Base-by-base conservation (phyloP, 1,140 invertebrate genomes). In the Acromyrmex heyeri region DNA sequence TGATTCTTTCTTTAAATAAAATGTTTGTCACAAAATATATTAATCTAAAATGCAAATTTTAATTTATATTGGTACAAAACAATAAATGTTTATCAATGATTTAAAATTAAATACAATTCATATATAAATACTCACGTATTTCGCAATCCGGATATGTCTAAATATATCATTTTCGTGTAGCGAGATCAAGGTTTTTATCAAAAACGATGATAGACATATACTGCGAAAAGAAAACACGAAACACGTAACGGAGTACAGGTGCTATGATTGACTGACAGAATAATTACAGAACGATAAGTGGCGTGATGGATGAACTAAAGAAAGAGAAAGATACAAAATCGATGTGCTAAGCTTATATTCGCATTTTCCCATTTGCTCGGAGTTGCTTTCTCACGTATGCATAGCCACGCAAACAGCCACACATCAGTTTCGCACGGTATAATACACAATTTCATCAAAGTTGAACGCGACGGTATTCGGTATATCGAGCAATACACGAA, bases 251-350 rank as follows among this genome's bases (percentile, higher is more conserved):
- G 30, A 34, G 6, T 0, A 34, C 50, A 83, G n/a, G 55, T 30
- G 79, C 18, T 73, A 83, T 61, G 48, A 85, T 72, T 77, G 87
- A 88, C 87, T 34, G 87, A 88, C 87, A 38, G 70, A 8, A 62
- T 83, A 70, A 88, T 88, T 88, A 88, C 55, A 34, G 72, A n/a
- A 55, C 30, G 69, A 78, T 85, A 83, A 88, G 69, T 8, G 21
- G 27, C 38, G 34, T 30, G 64, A 77, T 62, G 34, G 48, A 44
- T 67, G 44, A 57, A 30, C 38, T 27, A 38, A 53, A 14, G 3
- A 30, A 73, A 48, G 44, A 73, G 21, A 50, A 73, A 73, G 55
- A 73, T 83, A 73, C 78, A 38, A 73, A 61, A 61, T 48, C 38
- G 65, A 73, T 59, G n/a, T 18, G 53, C 21, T n/a, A 21, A 83